Conservation (phyloP, 2,888 invertebrate species). For the Neocrepidodera transversa region DNA sequence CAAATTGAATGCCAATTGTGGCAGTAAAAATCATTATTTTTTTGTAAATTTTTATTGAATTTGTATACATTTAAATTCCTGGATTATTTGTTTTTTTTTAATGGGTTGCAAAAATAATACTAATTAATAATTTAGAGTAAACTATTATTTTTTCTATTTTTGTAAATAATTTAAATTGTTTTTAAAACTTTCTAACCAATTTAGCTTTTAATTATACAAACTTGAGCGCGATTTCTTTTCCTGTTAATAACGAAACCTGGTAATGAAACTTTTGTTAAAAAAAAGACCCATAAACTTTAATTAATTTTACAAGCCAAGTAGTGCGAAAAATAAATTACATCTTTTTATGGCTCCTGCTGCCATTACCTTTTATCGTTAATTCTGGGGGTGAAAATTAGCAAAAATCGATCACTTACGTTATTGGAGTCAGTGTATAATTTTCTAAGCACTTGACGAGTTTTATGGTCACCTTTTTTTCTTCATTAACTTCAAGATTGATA, state of each 20-base stretch:
- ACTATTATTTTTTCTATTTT: slow-evolving; percentile 5
- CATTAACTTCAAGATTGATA: background rate
- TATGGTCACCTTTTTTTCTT: background rate
- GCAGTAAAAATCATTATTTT: no score
- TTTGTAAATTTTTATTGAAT: no score
- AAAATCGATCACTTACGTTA: slow-evolving; percentile 29
- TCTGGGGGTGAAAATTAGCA: slow-evolving; percentile 28
- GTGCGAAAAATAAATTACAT: slow-evolving; percentile 38
- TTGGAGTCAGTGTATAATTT: slow-evolving; percentile 6
- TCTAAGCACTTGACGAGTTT: background rate
- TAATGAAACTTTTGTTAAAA: slow-evolving; percentile 31
- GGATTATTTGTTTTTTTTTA: no score
- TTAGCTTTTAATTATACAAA: slow-evolving; percentile 29
- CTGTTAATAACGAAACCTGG: slow-evolving; percentile 25
- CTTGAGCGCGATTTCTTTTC: slow-evolving; percentile 30
- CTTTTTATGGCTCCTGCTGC: slow-evolving; percentile 28
- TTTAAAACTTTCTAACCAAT: slow-evolving; percentile 23
- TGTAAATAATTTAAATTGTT: slow-evolving; percentile 10
- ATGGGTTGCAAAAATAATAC: background rate
- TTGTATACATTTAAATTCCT: no score
- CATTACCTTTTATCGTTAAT: slow-evolving; percentile 30
- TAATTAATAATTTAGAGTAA: background rate
- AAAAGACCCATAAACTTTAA: slow-evolving; percentile 34
- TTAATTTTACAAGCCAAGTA: slow-evolving; percentile 35
- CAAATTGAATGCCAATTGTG: no score